phyloP scores from a whole-genome alignment of 2,797 vertebrate species.

The Dicrostonyx torquatus region DNA sequence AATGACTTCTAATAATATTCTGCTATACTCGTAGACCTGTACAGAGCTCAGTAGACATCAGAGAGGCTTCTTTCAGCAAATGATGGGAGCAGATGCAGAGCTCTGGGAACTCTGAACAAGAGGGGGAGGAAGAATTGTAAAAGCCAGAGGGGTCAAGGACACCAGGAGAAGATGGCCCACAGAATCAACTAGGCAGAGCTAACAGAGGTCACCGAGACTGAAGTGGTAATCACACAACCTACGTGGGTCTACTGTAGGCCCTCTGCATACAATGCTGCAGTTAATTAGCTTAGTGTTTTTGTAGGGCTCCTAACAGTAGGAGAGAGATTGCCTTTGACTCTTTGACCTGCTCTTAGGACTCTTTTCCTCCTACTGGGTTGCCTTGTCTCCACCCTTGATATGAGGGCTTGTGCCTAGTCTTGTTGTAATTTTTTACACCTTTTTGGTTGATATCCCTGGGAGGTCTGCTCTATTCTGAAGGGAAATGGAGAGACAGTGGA shows the following conservation, averaged over 20 bases:
- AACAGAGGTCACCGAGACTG: neutral
- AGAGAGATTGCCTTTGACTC: neutral
- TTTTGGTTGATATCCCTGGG: neutral
- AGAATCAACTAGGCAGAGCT: neutral
- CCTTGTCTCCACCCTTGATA: neutral
- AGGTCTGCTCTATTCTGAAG: neutral
- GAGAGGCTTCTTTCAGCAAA: neutral
- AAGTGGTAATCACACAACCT: neutral
- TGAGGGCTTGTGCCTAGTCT: neutral
- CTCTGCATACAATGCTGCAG: neutral
- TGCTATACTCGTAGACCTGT: neutral
- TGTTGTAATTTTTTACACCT: neutral
- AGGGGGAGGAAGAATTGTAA: neutral
- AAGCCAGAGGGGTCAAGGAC: neutral
- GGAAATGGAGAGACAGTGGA: neutral
- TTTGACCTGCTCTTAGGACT: neutral
- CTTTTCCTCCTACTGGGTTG: neutral
- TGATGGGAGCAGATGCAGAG: neutral
- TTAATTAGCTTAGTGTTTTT: neutral
- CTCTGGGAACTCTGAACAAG: neutral
- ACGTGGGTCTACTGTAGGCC: neutral
- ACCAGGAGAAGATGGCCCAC: neutral
- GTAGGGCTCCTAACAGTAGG: neutral
- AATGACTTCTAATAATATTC: neutral
- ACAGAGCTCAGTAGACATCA: neutral